phyloP scores from a whole-genome alignment of 2,797 vertebrate genomes.

The Semotilus atromaculatus region DNA sequence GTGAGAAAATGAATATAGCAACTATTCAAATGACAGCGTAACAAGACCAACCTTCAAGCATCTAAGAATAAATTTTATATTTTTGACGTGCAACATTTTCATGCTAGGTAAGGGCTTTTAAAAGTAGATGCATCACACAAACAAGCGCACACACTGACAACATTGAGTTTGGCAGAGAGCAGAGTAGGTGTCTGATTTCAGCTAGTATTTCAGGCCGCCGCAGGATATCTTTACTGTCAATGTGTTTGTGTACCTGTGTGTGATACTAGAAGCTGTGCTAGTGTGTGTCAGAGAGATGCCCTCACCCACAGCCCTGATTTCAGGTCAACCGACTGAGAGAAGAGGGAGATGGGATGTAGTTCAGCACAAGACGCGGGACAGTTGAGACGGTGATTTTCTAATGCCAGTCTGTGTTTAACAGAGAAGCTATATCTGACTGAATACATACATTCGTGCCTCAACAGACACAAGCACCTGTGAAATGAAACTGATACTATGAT shows the following conservation, averaged over 20 bases:
- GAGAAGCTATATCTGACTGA: neutral
- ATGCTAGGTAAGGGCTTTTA: conserved; percentile 30
- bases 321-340: conserved; percentile 28
- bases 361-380: neutral
- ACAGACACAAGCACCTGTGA: neutral
- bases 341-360: conserved; percentile 9
- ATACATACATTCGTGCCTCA: neutral
- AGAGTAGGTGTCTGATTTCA: conserved; percentile 42
- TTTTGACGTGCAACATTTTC: conserved; percentile 30
- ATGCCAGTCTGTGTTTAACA: neutral
- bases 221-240: conserved; percentile 39
- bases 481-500: neutral
- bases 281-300: conserved; percentile 43
- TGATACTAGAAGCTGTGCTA: conserved; percentile 16
- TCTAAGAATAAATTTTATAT: conserved; percentile 5
- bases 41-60: conserved; percentile 34
- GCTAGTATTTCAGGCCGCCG: conserved; percentile 17
- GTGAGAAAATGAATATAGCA: conserved; percentile 28
- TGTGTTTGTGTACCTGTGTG: conserved; percentile 31
- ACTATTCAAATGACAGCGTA: conserved; percentile 42
- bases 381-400: neutral
- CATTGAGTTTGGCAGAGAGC: conserved; percentile 29
- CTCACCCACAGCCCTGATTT: conserved; percentile 52
- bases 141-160: neutral
- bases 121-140: conserved; percentile 20